Percentiles rank a stretch among this genome's conserved stretches.
phyloP scores from a whole-genome alignment of 2,113 vertebrate species.

The Dicerorhinus sumatrensis region DNA sequence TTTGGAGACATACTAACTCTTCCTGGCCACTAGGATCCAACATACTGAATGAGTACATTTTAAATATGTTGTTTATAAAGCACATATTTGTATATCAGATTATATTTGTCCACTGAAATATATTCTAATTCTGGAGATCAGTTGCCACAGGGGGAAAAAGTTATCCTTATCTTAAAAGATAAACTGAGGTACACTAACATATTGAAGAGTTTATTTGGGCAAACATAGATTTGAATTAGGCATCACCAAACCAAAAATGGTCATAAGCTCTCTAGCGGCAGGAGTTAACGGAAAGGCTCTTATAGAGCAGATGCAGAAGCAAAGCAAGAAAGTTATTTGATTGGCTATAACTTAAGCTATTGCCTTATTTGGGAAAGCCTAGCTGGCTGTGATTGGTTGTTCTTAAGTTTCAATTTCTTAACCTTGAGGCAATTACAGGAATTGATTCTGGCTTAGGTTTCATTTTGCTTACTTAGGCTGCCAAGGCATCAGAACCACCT shows the following conservation, averaged over 20 bases:
- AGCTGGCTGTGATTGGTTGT: neutral
- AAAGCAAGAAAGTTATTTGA: neutral
- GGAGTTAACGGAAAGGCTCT: neutral
- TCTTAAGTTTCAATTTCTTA: slow-evolving; percentile 5
- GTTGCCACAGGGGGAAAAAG: neutral
- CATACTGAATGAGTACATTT: neutral
- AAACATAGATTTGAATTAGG: neutral
- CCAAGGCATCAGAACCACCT: neutral
- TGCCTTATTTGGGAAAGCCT: neutral
- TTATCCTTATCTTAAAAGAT: neutral
- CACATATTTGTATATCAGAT: neutral
- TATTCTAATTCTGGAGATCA: neutral
- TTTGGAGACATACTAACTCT: neutral
- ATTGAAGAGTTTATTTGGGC: neutral
- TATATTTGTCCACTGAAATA: neutral
- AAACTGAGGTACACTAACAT: neutral
- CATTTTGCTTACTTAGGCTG: neutral
- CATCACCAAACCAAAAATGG: neutral
- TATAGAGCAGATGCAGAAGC: neutral
- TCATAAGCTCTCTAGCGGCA: neutral
- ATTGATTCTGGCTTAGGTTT: neutral
- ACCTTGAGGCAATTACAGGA: neutral
- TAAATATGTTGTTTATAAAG: neutral
- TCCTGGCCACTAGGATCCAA: neutral
- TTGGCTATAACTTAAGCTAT: neutral